Base-by-base conservation (phyloP, 2,888 invertebrate species). In the Blastobasis lacticolella region DNA sequence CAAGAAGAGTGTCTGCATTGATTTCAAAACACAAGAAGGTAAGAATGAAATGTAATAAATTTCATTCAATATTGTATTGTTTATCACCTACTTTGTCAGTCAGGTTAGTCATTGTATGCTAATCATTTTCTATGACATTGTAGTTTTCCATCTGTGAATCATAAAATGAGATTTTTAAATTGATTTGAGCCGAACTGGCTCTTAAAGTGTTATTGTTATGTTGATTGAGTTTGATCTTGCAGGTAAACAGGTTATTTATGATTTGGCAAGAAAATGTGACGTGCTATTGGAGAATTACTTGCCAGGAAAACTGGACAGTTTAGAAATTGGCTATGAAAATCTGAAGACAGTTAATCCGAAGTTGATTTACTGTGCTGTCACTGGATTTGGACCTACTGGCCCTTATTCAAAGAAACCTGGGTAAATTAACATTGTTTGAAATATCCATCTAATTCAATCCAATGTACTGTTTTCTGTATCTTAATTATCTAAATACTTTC, bases 281-380 rank as follows among this genome's bases (percentile, higher is more conserved):
- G 92, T 99, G 6, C 71, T 98, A 3, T 90, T 99, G 1, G 98
- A 99, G 77, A 99, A 99, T 81, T 99, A 94, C 81, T 87, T 98
- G 0, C 98, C 99, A 0, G 98, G 97, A 0, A 97, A 96, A 67
- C 79, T 98, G 62, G 90, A 92, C 9, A 77, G 91, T 52, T 84
- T 95, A 54, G 92, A 92, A 1, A 81, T 99, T 50, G 96, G 95
- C n/a, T 99, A 96, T 73, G 87, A 94, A 8, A 88, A 92, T 42
- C 71, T 98, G 38, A 90, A 89, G 48, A 67, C 79, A 48, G 65
- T 94, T 4, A 93, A 95, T 45, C 96, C 97, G 0, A 90, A 90
- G 50, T 87, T 99, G 10, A 92, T 99, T 57, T 99, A 98, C 75
- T 97, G 97, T 79, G 97, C 98, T 0, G 90, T 99, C 49, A 96